Evolutionary conservation across 64 coral and sea anemone species (phyloP).

Genomic region (Astreopora myriophthalma): DNA sequence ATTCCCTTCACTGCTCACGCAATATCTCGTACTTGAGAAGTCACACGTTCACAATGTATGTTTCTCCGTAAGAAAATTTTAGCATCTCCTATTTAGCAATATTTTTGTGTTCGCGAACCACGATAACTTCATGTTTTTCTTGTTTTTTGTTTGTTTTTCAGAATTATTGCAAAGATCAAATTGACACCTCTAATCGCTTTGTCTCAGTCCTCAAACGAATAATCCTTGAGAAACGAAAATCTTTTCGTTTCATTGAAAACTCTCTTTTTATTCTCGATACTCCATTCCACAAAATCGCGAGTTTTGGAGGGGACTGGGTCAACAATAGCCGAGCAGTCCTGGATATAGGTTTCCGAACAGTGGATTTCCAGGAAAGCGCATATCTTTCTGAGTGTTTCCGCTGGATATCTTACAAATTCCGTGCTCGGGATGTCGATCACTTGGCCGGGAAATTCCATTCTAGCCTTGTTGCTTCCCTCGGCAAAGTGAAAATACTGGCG

Average conservation of each 20-base stretch:
- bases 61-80: too few relatives aligned
- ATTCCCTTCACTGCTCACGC: too few relatives aligned
- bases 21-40: too few relatives aligned
- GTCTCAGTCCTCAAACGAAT: background rate
- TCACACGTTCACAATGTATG: too few relatives aligned
- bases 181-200: too few relatives aligned
- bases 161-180: too few relatives aligned
- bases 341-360: background rate
- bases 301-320: conserved; percentile 8
- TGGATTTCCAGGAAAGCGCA: background rate
- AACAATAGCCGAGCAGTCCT: background rate
- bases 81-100: too few relatives aligned
- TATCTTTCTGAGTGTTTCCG: background rate
- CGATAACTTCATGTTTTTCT: too few relatives aligned
- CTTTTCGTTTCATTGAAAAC: background rate
- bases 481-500: background rate
- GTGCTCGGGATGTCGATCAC: background rate
- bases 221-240: background rate
- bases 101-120: too few relatives aligned
- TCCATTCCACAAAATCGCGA: background rate
- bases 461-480: conserved; percentile 1
- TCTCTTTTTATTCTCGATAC: background rate
- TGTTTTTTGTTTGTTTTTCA: too few relatives aligned
- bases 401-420: background rate
- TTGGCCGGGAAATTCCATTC: background rate